Evolutionary conservation across 2,888 invertebrate genomes (phyloP).

Genomic region (Gisinianus flammeolus): DNA sequence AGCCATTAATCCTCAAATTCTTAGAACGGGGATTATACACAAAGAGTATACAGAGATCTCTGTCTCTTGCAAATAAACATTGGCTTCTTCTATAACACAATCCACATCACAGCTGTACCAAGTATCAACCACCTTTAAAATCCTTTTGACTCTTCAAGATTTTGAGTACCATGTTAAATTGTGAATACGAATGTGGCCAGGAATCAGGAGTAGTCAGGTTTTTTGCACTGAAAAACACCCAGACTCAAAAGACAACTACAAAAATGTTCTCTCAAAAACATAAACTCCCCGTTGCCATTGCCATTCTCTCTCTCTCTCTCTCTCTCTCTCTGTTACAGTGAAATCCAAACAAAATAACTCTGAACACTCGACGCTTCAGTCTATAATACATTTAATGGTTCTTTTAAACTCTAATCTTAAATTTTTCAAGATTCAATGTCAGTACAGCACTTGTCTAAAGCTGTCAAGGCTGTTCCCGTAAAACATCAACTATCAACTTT

Average conservation of each 20-base stretch:
- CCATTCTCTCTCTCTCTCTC: constrained; percentile 17
- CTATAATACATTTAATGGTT: background rate
- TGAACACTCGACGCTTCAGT: background rate
- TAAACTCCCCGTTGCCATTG: background rate
- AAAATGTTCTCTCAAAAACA: background rate
- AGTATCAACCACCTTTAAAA: too few relatives aligned
- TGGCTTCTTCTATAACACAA: background rate
- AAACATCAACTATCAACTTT: background rate
- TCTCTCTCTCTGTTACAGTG: constrained; percentile 10
- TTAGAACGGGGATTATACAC: too few relatives aligned
- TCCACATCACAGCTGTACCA: background rate
- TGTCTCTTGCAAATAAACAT: too few relatives aligned
- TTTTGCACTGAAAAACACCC: too few relatives aligned
- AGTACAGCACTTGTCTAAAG: background rate
- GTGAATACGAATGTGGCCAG: too few relatives aligned
- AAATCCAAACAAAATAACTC: background rate
- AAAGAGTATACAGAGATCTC: too few relatives aligned
- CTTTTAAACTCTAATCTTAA: background rate
- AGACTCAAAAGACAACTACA: too few relatives aligned
- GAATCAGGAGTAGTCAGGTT: too few relatives aligned
- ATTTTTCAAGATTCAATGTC: constrained; percentile 6
- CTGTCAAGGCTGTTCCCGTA: background rate
- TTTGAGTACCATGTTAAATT: too few relatives aligned
- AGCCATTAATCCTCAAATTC: background rate
- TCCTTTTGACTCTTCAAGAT: too few relatives aligned